A percentile compares a stretch with the other conserved stretches of the same genome.
Conservation (phyloP, 2,888 invertebrate genomes). For the Hirtodrosophila cameraria region DNA sequence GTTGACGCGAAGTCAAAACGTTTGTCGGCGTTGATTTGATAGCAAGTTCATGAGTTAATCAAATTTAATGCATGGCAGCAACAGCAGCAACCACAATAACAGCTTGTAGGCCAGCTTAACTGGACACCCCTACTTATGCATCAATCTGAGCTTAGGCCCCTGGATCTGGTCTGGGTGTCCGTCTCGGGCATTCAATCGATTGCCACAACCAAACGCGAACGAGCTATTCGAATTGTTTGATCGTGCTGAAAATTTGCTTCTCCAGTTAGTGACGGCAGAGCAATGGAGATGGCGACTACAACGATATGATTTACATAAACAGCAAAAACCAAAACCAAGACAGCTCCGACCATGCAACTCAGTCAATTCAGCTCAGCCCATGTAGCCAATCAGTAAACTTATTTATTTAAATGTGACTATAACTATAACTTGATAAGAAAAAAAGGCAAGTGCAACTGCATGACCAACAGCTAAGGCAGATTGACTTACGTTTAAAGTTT, state of each 20-base stretch:
- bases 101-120: constrained; percentile 23
- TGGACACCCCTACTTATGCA: constrained; percentile 36
- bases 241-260: constrained; percentile 73
- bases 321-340: constrained; percentile 38
- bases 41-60: constrained; percentile 78
- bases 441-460: constrained; percentile 27
- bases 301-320: constrained; percentile 24
- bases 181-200: constrained; percentile 45
- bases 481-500: constrained; percentile 71
- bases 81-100: constrained; percentile 4
- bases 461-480: constrained; percentile 40
- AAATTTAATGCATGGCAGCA: constrained; percentile 57
- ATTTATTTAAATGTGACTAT: constrained; percentile 63
- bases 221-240: constrained; percentile 68
- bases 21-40: constrained; percentile 70
- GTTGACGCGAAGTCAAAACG: constrained; percentile 74
- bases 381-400: constrained; percentile 23
- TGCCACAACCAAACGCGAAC: constrained; percentile 24
- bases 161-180: constrained; percentile 11
- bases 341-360: constrained; percentile 18
- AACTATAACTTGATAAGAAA: constrained; percentile 58
- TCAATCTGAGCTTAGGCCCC: constrained; percentile 21
- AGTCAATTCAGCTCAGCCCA: constrained; percentile 29
- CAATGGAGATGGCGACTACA: constrained; percentile 20
- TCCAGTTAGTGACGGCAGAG: constrained; percentile 60